phyloP scores from a whole-genome alignment of 2,113 vertebrate genomes.

The Corvus hawaiiensis region DNA sequence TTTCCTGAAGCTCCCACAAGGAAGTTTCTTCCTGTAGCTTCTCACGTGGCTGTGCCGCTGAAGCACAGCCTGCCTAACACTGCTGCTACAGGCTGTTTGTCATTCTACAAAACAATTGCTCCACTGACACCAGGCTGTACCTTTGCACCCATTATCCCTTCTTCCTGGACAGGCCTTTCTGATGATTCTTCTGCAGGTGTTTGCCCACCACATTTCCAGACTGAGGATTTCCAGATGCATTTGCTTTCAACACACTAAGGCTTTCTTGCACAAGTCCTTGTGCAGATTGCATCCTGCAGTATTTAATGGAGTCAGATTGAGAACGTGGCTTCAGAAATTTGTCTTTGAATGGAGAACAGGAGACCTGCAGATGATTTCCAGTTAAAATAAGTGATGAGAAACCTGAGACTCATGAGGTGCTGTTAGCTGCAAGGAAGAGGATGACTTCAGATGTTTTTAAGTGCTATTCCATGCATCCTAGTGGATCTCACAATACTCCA shows the following conservation, averaged over 20 bases:
- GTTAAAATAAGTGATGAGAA: neutral
- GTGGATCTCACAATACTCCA: neutral
- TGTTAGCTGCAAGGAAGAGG: neutral
- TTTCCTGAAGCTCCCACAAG: neutral
- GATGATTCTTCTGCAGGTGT: neutral
- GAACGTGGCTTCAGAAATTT: neutral
- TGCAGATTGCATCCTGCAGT: neutral
- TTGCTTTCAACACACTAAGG: neutral
- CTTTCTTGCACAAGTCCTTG: neutral
- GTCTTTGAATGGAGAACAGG: neutral
- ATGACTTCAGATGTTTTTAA: neutral
- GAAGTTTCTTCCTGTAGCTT: neutral
- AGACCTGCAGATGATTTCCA: neutral
- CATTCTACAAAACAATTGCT: neutral
- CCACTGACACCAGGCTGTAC: neutral
- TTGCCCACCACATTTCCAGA: neutral
- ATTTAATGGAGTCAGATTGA: neutral
- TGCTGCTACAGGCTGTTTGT: neutral
- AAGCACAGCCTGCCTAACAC: neutral
- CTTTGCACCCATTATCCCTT: neutral
- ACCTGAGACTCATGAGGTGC: neutral
- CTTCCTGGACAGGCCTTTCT: neutral
- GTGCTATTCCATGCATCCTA: neutral
- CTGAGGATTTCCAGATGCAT: neutral
- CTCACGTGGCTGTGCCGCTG: rapidly evolving